A percentile compares a stretch with the other conserved stretches of the same genome.
These are phyloP conservation scores for Copsychus sechellarum DNA, from an alignment of 2,113 vertebrate genomes.

Conservation along the genomic window DNA sequence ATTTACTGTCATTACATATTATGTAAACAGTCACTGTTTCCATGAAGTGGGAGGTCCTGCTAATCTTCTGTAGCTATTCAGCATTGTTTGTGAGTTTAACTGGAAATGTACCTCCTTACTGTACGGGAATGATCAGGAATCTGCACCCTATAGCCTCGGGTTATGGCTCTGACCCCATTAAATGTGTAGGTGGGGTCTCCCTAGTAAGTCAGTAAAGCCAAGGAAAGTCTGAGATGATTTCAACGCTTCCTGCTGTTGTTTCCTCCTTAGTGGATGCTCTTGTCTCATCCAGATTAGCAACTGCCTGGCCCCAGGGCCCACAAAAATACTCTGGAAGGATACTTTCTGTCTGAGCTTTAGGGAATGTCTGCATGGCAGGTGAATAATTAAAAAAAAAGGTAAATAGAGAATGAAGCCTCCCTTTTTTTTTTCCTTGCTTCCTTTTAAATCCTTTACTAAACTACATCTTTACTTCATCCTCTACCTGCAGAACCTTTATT, in stretches of 20 bases:
- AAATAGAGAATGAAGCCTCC: not conserved
- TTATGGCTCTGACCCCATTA: constrained; percentile 10
- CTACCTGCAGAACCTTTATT: not conserved
- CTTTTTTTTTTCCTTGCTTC: not conserved
- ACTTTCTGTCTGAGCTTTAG: not conserved
- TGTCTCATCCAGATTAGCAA: not conserved
- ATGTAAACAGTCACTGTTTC: constrained; percentile 68
- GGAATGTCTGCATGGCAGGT: not conserved
- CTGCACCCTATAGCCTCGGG: not conserved
- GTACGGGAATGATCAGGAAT: constrained; percentile 25
- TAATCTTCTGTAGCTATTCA: constrained; percentile 44
- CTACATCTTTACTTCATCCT: not conserved
- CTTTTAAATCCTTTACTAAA: not conserved
- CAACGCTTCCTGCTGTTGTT: constrained; percentile 25
- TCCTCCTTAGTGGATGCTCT: not conserved
- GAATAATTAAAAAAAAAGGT: not conserved
- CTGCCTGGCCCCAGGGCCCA: not conserved
- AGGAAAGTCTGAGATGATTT: constrained; percentile 27
- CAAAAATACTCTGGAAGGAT: not conserved
- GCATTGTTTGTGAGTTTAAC: constrained; percentile 57
- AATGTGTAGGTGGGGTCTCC: constrained; percentile 27
- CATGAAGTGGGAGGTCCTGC: constrained; percentile 61
- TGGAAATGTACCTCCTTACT: constrained; percentile 41
- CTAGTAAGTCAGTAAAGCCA: not conserved
- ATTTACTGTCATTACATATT: constrained; percentile 60